Conservation (phyloP, 1,140 invertebrate species). For the Pectinophora gossypiella region DNA sequence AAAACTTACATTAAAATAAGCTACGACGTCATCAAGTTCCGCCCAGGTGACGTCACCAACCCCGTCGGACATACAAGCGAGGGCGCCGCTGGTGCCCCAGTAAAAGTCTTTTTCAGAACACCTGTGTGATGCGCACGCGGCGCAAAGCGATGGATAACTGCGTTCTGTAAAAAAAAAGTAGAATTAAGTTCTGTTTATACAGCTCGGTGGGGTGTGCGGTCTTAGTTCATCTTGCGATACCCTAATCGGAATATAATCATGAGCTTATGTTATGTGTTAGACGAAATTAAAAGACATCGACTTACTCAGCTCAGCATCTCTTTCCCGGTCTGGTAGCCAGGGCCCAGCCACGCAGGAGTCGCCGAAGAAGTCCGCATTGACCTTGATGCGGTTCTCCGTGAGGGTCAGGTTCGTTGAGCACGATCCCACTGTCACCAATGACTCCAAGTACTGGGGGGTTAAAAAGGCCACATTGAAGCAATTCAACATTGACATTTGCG, state of each 20-base stretch:
- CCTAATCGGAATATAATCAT: too few relatives aligned
- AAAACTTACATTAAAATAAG: slow-evolving; percentile 80
- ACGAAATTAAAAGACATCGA: slow-evolving; percentile 20
- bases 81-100: slow-evolving; percentile 86
- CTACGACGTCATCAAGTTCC: slow-evolving; percentile 78
- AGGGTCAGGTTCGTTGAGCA: slow-evolving; percentile 81
- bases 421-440: slow-evolving; percentile 78
- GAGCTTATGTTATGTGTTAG: too few relatives aligned
- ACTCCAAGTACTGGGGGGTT: slow-evolving; percentile 88
- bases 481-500: too few relatives aligned
- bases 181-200: too few relatives aligned
- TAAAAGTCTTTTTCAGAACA: slow-evolving; percentile 86
- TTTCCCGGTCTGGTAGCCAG: slow-evolving; percentile 82
- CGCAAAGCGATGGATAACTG: slow-evolving; percentile 83
- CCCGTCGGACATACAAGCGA: slow-evolving; percentile 86
- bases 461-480: too few relatives aligned
- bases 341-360: slow-evolving; percentile 87
- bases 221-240: too few relatives aligned
- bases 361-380: slow-evolving; percentile 82
- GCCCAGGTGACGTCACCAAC: slow-evolving; percentile 89
- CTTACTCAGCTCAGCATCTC: slow-evolving; percentile 84
- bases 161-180: slow-evolving; percentile 70
- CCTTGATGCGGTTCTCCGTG: slow-evolving; percentile 82
- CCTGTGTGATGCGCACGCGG: slow-evolving; percentile 77
- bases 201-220: too few relatives aligned